A percentile compares a stretch with the other conserved stretches of the same genome.
These are phyloP conservation scores for Aurelia aurita complex sp. Pacific DNA, from an alignment of 30 jellyfish, hydroid and myxozoan species.

Conservation along the genomic window DNA sequence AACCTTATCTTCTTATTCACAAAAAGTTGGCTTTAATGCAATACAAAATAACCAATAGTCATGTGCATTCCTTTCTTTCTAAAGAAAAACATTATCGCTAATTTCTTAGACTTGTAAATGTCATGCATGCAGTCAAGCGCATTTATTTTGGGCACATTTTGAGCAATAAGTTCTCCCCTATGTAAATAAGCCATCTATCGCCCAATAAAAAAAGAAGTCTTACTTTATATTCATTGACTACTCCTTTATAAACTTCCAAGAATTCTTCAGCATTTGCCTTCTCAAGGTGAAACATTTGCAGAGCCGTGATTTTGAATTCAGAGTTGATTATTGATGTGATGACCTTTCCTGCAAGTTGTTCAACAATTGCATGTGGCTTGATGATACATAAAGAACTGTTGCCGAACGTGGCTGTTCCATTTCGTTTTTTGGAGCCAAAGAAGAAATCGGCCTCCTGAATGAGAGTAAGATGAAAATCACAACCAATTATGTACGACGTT, in stretches of 20 bases:
- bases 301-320: constrained; percentile 83
- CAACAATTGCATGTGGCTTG: constrained; percentile 95
- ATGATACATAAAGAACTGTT: constrained; percentile 83
- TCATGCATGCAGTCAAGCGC: too few species aligned
- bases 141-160: too few species aligned
- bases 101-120: too few species aligned
- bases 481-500: too few species aligned
- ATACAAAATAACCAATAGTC: too few species aligned
- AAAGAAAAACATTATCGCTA: too few species aligned
- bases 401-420: constrained; percentile 55
- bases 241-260: constrained; percentile 96
- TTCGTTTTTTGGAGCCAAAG: constrained; percentile 74
- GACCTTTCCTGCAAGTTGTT: constrained; percentile 84
- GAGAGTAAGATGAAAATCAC: neutral
- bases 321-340: constrained; percentile 79
- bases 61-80: too few species aligned
- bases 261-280: constrained; percentile 98
- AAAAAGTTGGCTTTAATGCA: too few species aligned
- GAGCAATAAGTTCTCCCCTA: too few species aligned
- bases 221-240: constrained; percentile 94
- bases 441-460: constrained; percentile 81
- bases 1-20: too few species aligned
- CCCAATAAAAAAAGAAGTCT: neutral
- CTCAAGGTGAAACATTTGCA: constrained; percentile 94
- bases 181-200: too few species aligned